phyloP scores from a whole-genome alignment of 1,140 invertebrate genomes.

The Trichoplusia ni region DNA sequence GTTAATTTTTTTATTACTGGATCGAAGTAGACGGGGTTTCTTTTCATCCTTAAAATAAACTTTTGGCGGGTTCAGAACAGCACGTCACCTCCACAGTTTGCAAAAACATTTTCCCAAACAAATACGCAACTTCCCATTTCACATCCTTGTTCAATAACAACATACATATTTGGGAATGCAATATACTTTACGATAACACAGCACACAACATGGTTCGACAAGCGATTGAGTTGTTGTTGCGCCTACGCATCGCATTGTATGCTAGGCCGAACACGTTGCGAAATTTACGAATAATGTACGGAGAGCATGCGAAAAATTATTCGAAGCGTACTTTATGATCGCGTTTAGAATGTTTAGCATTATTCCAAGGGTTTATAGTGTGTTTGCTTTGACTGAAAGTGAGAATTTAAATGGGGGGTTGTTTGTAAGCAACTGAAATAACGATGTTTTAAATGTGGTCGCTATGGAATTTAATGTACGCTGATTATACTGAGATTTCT shows the following conservation, averaged over 20 bases:
- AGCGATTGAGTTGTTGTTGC: conserved; percentile 44
- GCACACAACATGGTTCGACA: conserved; percentile 24
- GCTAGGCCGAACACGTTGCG: conserved; percentile 3
- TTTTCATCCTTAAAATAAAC: too few relatives aligned
- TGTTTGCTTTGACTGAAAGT: background rate
- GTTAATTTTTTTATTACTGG: too few relatives aligned
- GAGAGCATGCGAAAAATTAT: conserved; percentile 18
- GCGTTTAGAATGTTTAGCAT: conserved; percentile 3
- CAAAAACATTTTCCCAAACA: background rate
- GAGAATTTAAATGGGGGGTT: too few relatives aligned
- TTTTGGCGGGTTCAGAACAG: too few relatives aligned
- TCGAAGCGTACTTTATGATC: conserved; percentile 11
- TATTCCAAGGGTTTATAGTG: background rate
- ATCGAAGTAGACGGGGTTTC: too few relatives aligned
- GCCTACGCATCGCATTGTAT: conserved; percentile 37
- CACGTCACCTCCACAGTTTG: too few relatives aligned
- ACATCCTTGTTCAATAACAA: conserved; percentile 8
- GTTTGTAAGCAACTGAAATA: too few relatives aligned
- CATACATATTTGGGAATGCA: conserved; percentile 20
- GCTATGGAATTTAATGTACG: too few relatives aligned
- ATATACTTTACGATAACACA: conserved; percentile 18
- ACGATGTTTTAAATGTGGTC: too few relatives aligned
- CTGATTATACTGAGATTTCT: too few relatives aligned
- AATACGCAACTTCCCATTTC: too few relatives aligned
- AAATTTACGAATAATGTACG: conserved; percentile 26